Evolutionary conservation across 2,888 invertebrate genomes (phyloP), one percentile per base, ranked within the genome.

Genomic region (Nezara viridula): DNA sequence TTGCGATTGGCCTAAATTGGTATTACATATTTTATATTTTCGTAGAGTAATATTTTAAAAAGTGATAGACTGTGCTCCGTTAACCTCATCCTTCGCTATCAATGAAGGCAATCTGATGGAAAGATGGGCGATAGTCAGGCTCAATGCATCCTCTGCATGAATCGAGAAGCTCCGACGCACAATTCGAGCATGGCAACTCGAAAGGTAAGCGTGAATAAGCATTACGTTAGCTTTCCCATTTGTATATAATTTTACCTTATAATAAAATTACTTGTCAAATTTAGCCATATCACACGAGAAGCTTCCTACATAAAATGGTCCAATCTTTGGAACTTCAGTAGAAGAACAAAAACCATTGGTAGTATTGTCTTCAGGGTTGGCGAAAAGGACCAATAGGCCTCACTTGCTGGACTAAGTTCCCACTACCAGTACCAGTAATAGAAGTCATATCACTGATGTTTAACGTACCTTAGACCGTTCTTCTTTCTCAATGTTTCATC

Each of bases 71-170:
- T 37, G 81, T 44, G 44, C 44, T 81, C 44, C 40, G 81, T 44
- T 44, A 81, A 10, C 44, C 81, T 37, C 44, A 81, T 81, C 81
- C 44, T 44, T 44, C 81, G 44, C n/a, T 44, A 44, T 81, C 81
- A 44, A 40, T 44, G 81, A 44, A 44, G 44, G 81, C 81, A 24
- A 40, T 40, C 81, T 81, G 40, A 1, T 81, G 81, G 81, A 81
- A 81, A 81, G 81, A 81, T 81, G 24, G 3, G n/a, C 40, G 81
- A 81, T 81, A 81, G 81, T 81, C 44, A 40, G 44, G 81, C 81
- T 44, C 44, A 24, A 10, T 44, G 44, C 24, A n/a, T 44, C 24
- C 44, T 81, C 5, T 44, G 24, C 81, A 44, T 44, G 40, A n/a
- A 81, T 81, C 24, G 40, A n/a, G 40, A 81, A 44, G 81, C 19